Conservation (phyloP, 2,113 vertebrate genomes). For the Leptodactylus fuscus region DNA sequence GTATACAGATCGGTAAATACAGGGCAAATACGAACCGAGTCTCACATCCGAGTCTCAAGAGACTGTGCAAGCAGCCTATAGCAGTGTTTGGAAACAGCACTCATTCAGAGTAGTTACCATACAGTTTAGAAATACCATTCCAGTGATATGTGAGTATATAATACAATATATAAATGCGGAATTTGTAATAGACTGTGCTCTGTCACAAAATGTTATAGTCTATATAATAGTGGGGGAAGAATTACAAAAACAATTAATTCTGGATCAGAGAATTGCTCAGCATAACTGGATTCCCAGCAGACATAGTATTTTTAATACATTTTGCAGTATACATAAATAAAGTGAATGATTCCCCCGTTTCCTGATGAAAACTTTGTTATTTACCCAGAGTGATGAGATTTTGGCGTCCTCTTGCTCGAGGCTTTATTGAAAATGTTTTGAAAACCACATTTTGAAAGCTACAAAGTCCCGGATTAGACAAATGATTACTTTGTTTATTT, state of each 20-base stretch:
- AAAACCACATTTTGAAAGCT: constrained; percentile 5
- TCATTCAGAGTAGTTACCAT: no score
- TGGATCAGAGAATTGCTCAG: background rate
- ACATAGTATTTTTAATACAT: background rate
- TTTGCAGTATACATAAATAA: constrained; percentile 7
- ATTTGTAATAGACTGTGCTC: background rate
- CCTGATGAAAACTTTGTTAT: background rate
- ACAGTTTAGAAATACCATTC: background rate
- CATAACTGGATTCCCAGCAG: background rate
- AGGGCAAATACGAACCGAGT: no score
- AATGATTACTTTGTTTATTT: constrained; percentile 60
- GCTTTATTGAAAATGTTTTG: constrained; percentile 10
- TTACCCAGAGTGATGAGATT: constrained; percentile 4
- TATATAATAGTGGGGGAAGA: background rate
- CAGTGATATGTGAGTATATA: background rate
- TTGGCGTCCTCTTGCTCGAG: constrained; percentile 9
- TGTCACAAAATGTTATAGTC: background rate
- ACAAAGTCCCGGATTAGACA: constrained; percentile 33
- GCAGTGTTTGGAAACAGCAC: no score
- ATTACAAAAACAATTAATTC: background rate
- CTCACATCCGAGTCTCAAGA: no score
- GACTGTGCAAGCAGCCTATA: no score
- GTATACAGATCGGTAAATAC: no score
- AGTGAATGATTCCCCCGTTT: background rate
- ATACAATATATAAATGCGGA: background rate